Conservation (phyloP, 2,797 vertebrate species). For the Lerista edwardsae region DNA sequence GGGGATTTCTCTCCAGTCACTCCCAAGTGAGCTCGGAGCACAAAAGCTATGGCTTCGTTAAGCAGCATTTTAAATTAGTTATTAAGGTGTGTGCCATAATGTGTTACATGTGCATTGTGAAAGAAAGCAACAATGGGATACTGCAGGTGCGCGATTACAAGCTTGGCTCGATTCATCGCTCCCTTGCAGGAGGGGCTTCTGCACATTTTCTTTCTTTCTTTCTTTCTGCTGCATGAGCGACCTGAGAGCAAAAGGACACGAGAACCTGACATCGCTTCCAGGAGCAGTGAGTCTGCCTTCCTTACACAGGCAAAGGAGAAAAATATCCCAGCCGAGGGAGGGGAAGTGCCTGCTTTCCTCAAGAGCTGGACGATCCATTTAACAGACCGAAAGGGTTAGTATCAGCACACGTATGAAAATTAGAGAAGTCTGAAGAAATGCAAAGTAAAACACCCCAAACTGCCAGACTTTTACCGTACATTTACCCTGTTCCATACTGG, state of each 20-base stretch:
- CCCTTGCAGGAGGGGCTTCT: slow-evolving; percentile 15
- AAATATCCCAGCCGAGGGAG: slow-evolving; percentile 59
- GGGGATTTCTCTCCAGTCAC: slow-evolving; percentile 32
- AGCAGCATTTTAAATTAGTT: slow-evolving; percentile 60
- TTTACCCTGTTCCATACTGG: slow-evolving; percentile 69
- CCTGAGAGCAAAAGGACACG: slow-evolving; percentile 16
- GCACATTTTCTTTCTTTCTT: background rate
- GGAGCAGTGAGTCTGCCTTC: slow-evolving; percentile 51
- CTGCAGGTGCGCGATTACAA: slow-evolving; percentile 55
- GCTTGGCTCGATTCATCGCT: slow-evolving; percentile 50
- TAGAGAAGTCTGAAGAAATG: slow-evolving; percentile 51
- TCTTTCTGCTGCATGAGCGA: slow-evolving; percentile 38
- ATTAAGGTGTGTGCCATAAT: slow-evolving; percentile 59
- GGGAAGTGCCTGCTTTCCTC: slow-evolving; percentile 30
- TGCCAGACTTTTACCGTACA: slow-evolving; percentile 68
- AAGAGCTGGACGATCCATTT: slow-evolving; percentile 25
- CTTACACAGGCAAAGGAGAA: slow-evolving; percentile 63
- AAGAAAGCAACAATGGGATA: slow-evolving; percentile 47
- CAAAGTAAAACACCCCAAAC: slow-evolving; percentile 62
- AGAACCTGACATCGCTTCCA: background rate
- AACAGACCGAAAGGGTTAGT: slow-evolving; percentile 17
- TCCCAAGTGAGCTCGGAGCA: slow-evolving; percentile 26
- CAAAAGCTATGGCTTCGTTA: slow-evolving; percentile 45
- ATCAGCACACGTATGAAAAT: background rate
- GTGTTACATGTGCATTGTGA: slow-evolving; percentile 32